Evolutionary conservation across 2,888 invertebrate species (phyloP).

Genomic region (Pachydiplax longipennis): DNA sequence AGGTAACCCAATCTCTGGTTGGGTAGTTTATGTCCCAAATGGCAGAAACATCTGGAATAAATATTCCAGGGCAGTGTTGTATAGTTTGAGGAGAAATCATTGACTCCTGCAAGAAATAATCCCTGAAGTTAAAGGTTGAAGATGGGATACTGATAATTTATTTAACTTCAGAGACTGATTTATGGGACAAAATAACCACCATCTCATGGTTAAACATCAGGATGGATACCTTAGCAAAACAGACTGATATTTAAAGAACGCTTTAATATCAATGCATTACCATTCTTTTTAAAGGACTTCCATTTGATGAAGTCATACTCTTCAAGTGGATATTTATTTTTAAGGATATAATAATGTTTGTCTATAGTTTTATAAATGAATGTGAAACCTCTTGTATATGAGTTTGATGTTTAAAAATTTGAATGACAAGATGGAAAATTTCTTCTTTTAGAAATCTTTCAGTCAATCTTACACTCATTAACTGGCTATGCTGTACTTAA

Average conservation of each 20-base stretch:
- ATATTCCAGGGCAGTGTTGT: constrained; percentile 36
- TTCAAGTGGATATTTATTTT: not conserved
- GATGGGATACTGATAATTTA: not conserved
- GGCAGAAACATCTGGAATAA: constrained; percentile 7
- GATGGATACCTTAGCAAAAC: not conserved
- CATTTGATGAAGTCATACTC: not conserved
- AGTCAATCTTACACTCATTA: not conserved
- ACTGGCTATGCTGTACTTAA: not conserved
- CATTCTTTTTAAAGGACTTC: too few relatives aligned
- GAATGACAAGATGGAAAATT: not conserved
- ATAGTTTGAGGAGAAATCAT: not conserved
- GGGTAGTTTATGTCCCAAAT: not conserved
- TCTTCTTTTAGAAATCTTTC: not conserved
- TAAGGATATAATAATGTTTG: too few relatives aligned
- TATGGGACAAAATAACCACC: not conserved
- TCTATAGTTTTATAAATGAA: not conserved
- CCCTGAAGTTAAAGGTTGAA: not conserved
- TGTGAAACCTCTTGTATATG: not conserved
- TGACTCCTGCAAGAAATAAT: not conserved
- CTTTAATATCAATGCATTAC: not conserved
- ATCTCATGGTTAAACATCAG: not conserved
- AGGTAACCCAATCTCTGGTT: not conserved
- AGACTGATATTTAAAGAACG: too few relatives aligned
- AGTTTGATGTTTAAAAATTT: not conserved
- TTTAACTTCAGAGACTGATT: not conserved